A percentile compares a stretch with the other conserved stretches of the same genome.
Conservation (phyloP, 2,888 invertebrate genomes). For the Ichneumoninae sp. region DNA sequence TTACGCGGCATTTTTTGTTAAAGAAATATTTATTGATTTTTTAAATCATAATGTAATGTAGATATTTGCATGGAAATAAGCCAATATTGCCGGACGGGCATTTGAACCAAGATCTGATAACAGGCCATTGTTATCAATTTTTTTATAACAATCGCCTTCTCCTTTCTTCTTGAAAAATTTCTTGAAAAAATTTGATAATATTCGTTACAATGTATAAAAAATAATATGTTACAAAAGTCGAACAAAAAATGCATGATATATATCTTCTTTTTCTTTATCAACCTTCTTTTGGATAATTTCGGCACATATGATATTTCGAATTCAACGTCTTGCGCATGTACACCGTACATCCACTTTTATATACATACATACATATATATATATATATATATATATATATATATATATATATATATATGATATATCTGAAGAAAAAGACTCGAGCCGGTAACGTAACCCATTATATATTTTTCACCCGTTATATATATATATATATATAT, state of each 20-base stretch:
- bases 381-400: conserved; percentile 5
- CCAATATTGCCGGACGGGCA: too few relatives aligned
- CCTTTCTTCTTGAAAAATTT: too few relatives aligned
- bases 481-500: conserved; percentile 9
- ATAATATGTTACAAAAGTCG: background rate
- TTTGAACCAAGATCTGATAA: too few relatives aligned
- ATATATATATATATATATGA: conserved; percentile 15
- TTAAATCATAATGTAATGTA: background rate
- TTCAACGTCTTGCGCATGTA: background rate
- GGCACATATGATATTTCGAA: background rate
- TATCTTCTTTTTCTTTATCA: background rate
- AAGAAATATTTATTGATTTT: background rate
- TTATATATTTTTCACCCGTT: conserved; percentile 56
- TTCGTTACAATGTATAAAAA: too few relatives aligned
- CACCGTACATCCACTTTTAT: conserved; percentile 38
- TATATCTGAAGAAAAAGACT: conserved; percentile 43
- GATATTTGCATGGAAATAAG: too few relatives aligned
- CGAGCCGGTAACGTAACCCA: conserved; percentile 43
- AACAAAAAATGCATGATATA: background rate
- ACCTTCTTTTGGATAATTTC: background rate
- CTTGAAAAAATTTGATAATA: too few relatives aligned
- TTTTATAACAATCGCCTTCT: too few relatives aligned
- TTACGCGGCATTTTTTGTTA: background rate
- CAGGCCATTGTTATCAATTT: too few relatives aligned
- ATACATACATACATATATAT: conserved; percentile 22